These are phyloP conservation scores for Rhagium mordax DNA, from an alignment of 2,888 invertebrate genomes.

Conservation along the genomic window DNA sequence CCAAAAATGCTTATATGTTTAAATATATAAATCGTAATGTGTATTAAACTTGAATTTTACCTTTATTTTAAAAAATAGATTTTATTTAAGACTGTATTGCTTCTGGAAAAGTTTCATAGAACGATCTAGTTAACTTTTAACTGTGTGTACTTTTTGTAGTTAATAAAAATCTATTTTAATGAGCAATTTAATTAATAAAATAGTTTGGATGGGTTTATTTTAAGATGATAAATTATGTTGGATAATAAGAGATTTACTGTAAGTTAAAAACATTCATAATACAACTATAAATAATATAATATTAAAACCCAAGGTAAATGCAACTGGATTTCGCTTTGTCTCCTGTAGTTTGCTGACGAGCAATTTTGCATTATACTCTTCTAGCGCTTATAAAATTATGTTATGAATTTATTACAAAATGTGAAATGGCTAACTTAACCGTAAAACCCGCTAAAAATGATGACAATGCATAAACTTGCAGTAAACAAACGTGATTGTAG, in stretches of 20 bases:
- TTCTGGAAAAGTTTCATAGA: no score
- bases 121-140: no score
- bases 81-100: no score
- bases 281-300: background rate
- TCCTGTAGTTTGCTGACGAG: slow-evolving; percentile 2
- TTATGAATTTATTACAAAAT: background rate
- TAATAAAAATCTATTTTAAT: no score
- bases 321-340: background rate
- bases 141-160: no score
- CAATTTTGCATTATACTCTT: background rate
- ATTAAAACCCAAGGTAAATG: background rate
- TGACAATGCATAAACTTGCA: background rate
- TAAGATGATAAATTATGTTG: background rate
- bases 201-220: background rate
- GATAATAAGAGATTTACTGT: background rate
- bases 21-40: no score
- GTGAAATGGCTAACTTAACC: background rate
- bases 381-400: background rate
- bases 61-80: no score
- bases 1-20: no score
- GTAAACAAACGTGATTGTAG: background rate
- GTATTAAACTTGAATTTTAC: no score
- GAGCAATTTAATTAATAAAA: background rate
- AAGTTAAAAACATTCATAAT: background rate
- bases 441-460: background rate